Conservation (phyloP, 2,888 invertebrate genomes). For the Abrostola tripartita region DNA sequence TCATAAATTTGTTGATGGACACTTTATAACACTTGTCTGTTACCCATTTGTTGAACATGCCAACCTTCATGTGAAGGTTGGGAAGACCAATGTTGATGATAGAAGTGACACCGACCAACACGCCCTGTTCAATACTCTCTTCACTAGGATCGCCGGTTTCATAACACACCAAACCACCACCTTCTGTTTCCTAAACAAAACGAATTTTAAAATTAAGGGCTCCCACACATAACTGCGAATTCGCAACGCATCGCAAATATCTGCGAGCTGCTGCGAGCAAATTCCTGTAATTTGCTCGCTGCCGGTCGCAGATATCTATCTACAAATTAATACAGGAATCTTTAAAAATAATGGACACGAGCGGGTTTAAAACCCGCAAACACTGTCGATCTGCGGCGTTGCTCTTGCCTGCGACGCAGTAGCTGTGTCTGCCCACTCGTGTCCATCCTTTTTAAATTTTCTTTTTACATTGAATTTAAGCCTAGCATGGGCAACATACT, state of each 20-base stretch:
- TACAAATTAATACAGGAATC: too few relatives aligned
- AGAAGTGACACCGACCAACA: constrained; percentile 72
- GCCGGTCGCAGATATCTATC: too few relatives aligned
- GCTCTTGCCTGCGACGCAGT: too few relatives aligned
- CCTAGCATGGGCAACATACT: too few relatives aligned
- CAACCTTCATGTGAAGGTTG: constrained; percentile 66
- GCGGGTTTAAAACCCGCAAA: too few relatives aligned
- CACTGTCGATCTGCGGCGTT: too few relatives aligned
- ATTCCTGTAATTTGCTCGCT: background rate
- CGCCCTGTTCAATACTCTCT: constrained; percentile 57
- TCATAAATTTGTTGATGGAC: constrained; percentile 18
- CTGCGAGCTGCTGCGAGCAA: background rate
- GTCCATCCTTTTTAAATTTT: too few relatives aligned
- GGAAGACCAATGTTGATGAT: constrained; percentile 66
- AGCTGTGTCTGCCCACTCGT: too few relatives aligned
- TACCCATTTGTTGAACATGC: constrained; percentile 64
- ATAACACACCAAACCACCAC: constrained; percentile 72
- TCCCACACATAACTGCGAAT: too few relatives aligned
- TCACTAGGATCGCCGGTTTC: constrained; percentile 73
- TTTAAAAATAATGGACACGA: too few relatives aligned
- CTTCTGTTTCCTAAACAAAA: constrained; percentile 70
- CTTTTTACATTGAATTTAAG: too few relatives aligned
- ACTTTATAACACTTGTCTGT: constrained; percentile 43
- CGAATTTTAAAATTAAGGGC: background rate
- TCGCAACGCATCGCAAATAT: background rate